Evolutionary conservation across 2,888 invertebrate genomes (phyloP).

Genomic region (Drosophila paucipuncta): DNA sequence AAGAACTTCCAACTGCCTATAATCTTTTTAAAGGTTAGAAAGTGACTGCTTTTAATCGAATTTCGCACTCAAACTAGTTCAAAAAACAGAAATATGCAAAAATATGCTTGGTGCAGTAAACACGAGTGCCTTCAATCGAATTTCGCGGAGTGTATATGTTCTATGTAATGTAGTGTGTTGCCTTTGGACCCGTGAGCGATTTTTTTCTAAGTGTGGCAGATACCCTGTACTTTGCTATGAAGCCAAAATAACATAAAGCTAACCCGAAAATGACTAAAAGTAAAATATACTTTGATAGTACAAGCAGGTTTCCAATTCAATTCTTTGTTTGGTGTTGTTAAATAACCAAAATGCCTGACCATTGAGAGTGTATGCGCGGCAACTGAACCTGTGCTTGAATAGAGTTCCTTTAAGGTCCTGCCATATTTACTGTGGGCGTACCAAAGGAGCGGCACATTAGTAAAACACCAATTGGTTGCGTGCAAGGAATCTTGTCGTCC

Average conservation of each 20-base stretch:
- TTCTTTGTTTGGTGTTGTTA: background rate
- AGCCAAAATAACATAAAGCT: background rate
- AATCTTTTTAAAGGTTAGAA: no score
- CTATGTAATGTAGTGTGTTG: no score
- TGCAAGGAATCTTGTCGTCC: constrained; percentile 67
- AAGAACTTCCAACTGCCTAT: no score
- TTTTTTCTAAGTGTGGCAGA: background rate
- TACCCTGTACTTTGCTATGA: background rate
- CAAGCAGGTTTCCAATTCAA: background rate
- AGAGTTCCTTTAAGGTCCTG: background rate
- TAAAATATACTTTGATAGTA: background rate
- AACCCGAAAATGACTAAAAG: background rate
- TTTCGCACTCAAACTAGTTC: no score
- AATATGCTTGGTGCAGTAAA: no score
- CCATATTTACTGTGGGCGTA: background rate
- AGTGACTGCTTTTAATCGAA: no score
- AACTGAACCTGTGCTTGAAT: background rate
- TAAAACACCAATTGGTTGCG: constrained; percentile 67
- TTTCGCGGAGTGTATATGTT: no score
- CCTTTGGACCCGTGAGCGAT: no score
- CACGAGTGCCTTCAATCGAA: no score
- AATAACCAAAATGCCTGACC: constrained; percentile 1
- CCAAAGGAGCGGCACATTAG: constrained; percentile 32
- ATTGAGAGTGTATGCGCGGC: background rate
- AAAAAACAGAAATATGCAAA: no score